Conservation (phyloP, 2,888 invertebrate genomes). For the Melieria omissa region DNA sequence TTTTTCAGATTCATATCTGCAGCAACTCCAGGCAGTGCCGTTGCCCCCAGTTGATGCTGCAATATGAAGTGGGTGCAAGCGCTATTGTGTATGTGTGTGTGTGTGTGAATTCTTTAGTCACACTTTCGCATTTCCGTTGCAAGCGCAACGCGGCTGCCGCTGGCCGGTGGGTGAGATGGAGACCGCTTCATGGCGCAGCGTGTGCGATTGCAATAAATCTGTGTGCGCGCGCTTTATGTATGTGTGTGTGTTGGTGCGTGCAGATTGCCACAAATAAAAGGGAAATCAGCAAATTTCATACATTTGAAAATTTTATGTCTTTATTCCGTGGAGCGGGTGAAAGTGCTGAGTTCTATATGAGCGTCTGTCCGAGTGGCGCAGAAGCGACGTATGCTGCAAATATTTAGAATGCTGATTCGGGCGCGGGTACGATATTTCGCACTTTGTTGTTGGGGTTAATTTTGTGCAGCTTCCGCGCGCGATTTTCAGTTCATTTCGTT, state of each 20-base stretch:
- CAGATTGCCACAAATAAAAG: constrained; percentile 48
- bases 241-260: constrained; percentile 21
- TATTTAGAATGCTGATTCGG: constrained; percentile 10
- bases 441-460: constrained; percentile 36
- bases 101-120: constrained; percentile 45
- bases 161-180: background rate
- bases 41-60: background rate
- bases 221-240: background rate
- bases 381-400: constrained; percentile 7
- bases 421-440: background rate
- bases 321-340: constrained; percentile 45
- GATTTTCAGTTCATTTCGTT: constrained; percentile 14
- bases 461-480: constrained; percentile 34
- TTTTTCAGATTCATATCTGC: constrained; percentile 43
- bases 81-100: background rate
- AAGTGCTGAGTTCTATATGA: constrained; percentile 48
- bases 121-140: constrained; percentile 43
- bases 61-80: background rate
- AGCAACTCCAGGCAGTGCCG: background rate
- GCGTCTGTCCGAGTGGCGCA: background rate
- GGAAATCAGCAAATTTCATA: constrained; percentile 46
- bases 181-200: background rate
- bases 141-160: constrained; percentile 2
- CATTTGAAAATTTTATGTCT: constrained; percentile 48
- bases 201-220: constrained; percentile 20